Conservation (phyloP, 2,113 vertebrate species). For the Chamaea fasciata region DNA sequence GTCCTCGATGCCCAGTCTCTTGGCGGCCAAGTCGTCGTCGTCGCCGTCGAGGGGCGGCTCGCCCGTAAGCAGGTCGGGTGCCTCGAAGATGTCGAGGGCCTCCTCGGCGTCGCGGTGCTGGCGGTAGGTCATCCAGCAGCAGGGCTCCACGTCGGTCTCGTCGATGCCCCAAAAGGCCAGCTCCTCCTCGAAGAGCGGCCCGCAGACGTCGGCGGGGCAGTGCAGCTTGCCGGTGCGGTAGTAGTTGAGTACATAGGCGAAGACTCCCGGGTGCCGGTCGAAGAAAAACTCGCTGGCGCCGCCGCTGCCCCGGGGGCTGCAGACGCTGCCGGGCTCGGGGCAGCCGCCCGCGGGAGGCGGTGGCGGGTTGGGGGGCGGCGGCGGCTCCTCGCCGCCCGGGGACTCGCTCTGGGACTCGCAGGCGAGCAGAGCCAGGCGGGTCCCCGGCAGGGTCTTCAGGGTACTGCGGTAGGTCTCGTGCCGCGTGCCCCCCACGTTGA, state of each 20-base stretch:
- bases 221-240: constrained; percentile 98
- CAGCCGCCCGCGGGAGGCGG: constrained; percentile 77
- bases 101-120: constrained; percentile 96
- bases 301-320: constrained; percentile 76
- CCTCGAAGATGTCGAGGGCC: constrained; percentile 92
- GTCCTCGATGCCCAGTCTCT: constrained; percentile 82
- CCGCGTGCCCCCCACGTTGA: constrained; percentile 95
- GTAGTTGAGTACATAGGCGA: constrained; percentile 96
- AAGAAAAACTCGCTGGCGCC: constrained; percentile 90
- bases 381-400: constrained; percentile 72
- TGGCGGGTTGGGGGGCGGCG: constrained; percentile 72
- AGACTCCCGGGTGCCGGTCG: constrained; percentile 93
- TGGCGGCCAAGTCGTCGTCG: constrained; percentile 76
- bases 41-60: constrained; percentile 66
- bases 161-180: constrained; percentile 96
- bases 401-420: constrained; percentile 84
- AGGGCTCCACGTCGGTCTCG: constrained; percentile 97
- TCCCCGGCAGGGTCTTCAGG: constrained; percentile 93
- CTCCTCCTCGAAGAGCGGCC: constrained; percentile 96
- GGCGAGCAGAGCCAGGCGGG: constrained; percentile 90
- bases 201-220: constrained; percentile 95
- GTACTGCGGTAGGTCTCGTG: constrained; percentile 96
- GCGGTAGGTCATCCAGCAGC: constrained; percentile 98
- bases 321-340: constrained; percentile 64
- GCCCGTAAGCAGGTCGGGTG: constrained; percentile 82